phyloP scores from a whole-genome alignment of 2,888 invertebrate species.

The Sturmia bella region DNA sequence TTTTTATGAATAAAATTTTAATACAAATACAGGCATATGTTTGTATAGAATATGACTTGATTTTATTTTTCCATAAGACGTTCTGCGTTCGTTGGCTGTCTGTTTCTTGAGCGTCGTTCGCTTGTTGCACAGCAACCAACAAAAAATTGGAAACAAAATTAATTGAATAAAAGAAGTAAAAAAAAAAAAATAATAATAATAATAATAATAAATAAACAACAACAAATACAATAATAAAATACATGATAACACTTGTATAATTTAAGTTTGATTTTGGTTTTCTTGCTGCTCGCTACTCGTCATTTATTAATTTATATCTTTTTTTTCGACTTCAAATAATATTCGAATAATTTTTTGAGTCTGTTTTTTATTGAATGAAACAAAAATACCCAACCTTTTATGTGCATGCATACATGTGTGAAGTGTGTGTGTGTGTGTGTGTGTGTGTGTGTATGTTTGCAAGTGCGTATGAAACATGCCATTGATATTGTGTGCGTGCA shows the following conservation, averaged over 20 bases:
- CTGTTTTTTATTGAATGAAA: slow-evolving; percentile 6
- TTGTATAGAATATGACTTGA: slow-evolving; percentile 33
- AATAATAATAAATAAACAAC: slow-evolving; percentile 16
- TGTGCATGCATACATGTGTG: neutral
- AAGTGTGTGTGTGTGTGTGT: neutral
- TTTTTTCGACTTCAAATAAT: slow-evolving; percentile 13
- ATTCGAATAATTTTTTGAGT: slow-evolving; percentile 10
- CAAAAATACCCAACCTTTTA: neutral
- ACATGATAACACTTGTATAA: slow-evolving; percentile 46
- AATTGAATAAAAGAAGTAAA: slow-evolving; percentile 52
- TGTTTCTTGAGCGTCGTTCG: slow-evolving; percentile 39
- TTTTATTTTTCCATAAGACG: slow-evolving; percentile 19
- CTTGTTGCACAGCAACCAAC: slow-evolving; percentile 40
- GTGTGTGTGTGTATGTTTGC: neutral
- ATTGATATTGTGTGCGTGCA: slow-evolving; percentile 15
- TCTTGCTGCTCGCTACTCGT: slow-evolving; percentile 22
- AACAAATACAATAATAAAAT: slow-evolving; percentile 14
- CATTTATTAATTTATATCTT: slow-evolving; percentile 17
- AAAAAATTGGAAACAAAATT: slow-evolving; percentile 22
- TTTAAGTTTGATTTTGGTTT: slow-evolving; percentile 42
- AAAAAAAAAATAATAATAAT: slow-evolving; percentile 28
- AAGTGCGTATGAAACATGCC: neutral
- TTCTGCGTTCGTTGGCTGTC: too few relatives aligned
- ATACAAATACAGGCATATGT: too few relatives aligned
- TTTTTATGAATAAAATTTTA: slow-evolving; percentile 29